phyloP scores from a whole-genome alignment of 2,797 vertebrate species.

The Acomys russatus region DNA sequence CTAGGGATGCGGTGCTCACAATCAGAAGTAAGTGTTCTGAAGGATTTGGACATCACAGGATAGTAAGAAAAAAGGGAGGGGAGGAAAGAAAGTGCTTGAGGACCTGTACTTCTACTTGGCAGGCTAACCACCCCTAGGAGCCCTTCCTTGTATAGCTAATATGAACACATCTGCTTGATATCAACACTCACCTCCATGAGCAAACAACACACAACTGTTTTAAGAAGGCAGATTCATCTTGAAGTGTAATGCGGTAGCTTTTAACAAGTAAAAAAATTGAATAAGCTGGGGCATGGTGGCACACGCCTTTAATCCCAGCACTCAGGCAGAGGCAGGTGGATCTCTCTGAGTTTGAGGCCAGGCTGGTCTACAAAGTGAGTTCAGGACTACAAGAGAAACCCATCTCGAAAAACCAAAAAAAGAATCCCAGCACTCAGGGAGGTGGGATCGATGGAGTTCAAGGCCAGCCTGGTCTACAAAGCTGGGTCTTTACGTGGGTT shows the following conservation, averaged over 20 bases:
- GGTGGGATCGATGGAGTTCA: too few species aligned
- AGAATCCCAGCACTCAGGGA: not conserved
- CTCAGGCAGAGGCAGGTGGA: too few species aligned
- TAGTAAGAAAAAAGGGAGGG: not conserved
- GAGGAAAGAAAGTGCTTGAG: not conserved
- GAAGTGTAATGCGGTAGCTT: slow-evolving; percentile 53
- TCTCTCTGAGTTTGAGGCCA: too few species aligned
- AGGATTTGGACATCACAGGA: not conserved
- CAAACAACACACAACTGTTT: slow-evolving; percentile 18
- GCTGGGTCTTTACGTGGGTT: not conserved
- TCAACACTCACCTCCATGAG: not conserved
- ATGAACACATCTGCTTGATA: not conserved
- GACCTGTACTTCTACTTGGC: not conserved
- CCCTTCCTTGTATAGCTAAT: not conserved
- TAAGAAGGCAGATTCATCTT: slow-evolving; percentile 55
- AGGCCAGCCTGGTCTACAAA: too few species aligned
- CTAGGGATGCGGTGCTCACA: not conserved
- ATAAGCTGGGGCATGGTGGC: not conserved
- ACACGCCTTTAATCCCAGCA: too few species aligned
- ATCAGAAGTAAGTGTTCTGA: not conserved
- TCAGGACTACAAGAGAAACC: too few species aligned
- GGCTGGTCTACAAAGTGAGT: too few species aligned
- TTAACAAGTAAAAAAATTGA: slow-evolving; percentile 58
- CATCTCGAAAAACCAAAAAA: not conserved
- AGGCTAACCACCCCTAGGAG: not conserved